Percentiles rank a stretch among this genome's conserved stretches.
These are phyloP conservation scores for Andrena bucephala DNA, from an alignment of 2,888 invertebrate genomes.

Conservation along the genomic window DNA sequence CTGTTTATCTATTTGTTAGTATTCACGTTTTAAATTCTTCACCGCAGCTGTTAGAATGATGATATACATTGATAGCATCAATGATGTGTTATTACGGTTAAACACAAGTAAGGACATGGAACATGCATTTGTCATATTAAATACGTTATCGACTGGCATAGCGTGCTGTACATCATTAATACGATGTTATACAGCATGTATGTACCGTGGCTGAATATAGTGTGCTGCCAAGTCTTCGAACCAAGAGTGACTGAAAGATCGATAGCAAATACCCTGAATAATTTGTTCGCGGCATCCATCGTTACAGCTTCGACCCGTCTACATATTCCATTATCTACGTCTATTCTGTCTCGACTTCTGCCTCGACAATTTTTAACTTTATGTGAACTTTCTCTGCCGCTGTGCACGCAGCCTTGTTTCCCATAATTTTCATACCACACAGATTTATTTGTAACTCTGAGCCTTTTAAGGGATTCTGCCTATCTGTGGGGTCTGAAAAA, in stretches of 20 bases:
- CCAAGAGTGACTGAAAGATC: conserved; percentile 45
- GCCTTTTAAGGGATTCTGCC: too few relatives aligned
- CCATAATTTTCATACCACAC: not conserved
- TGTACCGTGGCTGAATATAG: conserved; percentile 17
- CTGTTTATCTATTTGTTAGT: too few relatives aligned
- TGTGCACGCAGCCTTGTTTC: not conserved
- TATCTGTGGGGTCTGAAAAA: too few relatives aligned
- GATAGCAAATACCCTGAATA: conserved; percentile 57
- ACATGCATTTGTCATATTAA: conserved; percentile 16
- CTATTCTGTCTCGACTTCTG: conserved; percentile 2
- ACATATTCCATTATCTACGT: not conserved
- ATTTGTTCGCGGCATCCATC: conserved; percentile 33
- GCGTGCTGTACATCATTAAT: conserved; percentile 41
- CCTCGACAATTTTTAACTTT: not conserved
- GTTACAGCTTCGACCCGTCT: conserved; percentile 17
- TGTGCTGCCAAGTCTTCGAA: conserved; percentile 39
- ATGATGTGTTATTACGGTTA: not conserved
- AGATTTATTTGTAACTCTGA: too few relatives aligned
- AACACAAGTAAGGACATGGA: not conserved
- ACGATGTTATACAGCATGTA: conserved; percentile 3
- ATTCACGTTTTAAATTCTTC: too few relatives aligned
- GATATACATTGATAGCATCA: too few relatives aligned
- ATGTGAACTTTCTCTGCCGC: not conserved
- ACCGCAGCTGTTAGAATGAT: too few relatives aligned
- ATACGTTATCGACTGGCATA: conserved; percentile 23